phyloP scores from a whole-genome alignment of 2,113 vertebrate species.

The Galemys pyrenaicus region DNA sequence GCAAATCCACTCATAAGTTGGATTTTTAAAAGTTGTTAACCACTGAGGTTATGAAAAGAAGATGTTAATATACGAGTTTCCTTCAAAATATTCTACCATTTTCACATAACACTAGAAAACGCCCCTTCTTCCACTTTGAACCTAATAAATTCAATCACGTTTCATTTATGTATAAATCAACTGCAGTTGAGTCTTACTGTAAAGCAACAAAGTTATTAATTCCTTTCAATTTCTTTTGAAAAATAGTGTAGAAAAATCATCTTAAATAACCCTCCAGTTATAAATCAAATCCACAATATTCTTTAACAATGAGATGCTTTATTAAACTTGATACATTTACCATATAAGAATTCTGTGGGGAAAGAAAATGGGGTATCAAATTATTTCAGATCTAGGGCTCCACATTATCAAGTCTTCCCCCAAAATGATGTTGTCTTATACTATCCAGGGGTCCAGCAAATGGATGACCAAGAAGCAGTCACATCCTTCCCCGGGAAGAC shows the following conservation, averaged over 20 bases:
- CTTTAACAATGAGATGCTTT: conserved; percentile 72
- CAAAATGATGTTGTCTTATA: conserved; percentile 58
- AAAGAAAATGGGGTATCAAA: conserved; percentile 75
- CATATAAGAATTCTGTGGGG: conserved; percentile 68
- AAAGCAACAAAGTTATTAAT: not conserved
- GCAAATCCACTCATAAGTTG: not conserved
- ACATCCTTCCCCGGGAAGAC: not conserved
- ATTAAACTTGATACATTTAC: conserved; percentile 77
- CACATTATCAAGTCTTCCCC: conserved; percentile 73
- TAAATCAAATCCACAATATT: conserved; percentile 66
- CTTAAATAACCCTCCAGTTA: not conserved
- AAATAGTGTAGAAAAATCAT: not conserved
- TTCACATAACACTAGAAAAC: not conserved
- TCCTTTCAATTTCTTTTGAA: not conserved
- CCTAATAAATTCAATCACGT: not conserved
- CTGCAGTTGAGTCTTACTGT: not conserved
- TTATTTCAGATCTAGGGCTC: conserved; percentile 68
- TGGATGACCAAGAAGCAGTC: not conserved
- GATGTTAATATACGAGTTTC: not conserved
- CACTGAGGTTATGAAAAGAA: not conserved
- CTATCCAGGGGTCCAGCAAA: not conserved
- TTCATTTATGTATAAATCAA: conserved; percentile 28
- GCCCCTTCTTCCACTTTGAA: not conserved
- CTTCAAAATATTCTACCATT: conserved; percentile 7
- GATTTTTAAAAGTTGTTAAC: not conserved